Conservation (phyloP, 2,888 invertebrate genomes). For the Parnassius orleans region DNA sequence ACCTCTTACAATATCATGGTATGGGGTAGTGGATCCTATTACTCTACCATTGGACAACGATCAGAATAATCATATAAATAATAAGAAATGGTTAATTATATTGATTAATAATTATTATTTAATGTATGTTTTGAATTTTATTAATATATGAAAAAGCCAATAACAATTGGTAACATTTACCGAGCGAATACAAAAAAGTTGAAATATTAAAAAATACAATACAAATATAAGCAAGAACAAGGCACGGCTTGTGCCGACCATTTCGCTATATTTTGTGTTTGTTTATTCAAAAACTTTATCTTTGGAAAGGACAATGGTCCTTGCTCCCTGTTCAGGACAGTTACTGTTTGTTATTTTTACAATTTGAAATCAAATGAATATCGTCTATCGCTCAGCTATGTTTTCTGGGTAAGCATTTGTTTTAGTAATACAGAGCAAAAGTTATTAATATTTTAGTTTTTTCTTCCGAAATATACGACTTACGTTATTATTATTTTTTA, state of each 20-base stretch:
- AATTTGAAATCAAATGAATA: slow-evolving; percentile 19
- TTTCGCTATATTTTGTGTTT: slow-evolving; percentile 21
- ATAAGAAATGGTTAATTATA: too few relatives aligned
- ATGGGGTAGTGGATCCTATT: too few relatives aligned
- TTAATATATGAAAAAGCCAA: too few relatives aligned
- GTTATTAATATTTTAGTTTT: too few relatives aligned
- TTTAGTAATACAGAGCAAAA: background rate
- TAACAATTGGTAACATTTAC: slow-evolving; percentile 11
- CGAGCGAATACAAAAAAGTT: slow-evolving; percentile 19
- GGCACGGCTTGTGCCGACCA: slow-evolving; percentile 13
- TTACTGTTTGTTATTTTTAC: slow-evolving; percentile 18
- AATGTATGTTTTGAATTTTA: too few relatives aligned
- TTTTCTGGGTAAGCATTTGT: background rate
- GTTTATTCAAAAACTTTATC: slow-evolving; percentile 26
- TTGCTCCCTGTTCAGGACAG: slow-evolving; percentile 4
- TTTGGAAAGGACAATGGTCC: slow-evolving; percentile 22
- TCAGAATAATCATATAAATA: too few relatives aligned
- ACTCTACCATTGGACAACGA: too few relatives aligned
- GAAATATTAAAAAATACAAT: slow-evolving; percentile 14
- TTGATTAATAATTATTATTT: too few relatives aligned
- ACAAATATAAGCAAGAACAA: slow-evolving; percentile 12
- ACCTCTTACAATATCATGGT: too few relatives aligned
- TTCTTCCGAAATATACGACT: too few relatives aligned
- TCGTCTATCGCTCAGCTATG: slow-evolving; percentile 6
- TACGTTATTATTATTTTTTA: too few relatives aligned